Conservation (phyloP, 2,797 vertebrate species). For the Bryconaethiops microstoma region DNA sequence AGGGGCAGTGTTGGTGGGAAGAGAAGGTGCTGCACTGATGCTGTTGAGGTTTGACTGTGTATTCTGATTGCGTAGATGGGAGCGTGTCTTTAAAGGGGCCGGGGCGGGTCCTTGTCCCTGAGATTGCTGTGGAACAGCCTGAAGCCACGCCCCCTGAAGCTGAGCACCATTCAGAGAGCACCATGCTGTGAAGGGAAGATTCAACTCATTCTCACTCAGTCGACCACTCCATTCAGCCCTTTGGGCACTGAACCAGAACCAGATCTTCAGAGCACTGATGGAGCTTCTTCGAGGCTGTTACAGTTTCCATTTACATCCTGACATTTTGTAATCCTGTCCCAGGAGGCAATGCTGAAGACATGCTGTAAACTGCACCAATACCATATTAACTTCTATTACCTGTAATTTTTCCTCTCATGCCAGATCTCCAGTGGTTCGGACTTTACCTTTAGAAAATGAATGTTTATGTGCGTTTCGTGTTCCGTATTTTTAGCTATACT, state of each 20-base stretch:
- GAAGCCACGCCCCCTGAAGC: slow-evolving; percentile 65
- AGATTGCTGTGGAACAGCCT: slow-evolving; percentile 69
- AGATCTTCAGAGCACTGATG: slow-evolving; percentile 41
- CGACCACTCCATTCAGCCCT: slow-evolving; percentile 37
- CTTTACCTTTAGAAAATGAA: slow-evolving; percentile 8
- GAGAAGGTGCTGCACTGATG: neutral
- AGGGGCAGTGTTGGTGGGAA: neutral
- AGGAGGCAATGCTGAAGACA: slow-evolving; percentile 18
- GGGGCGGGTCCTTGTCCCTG: slow-evolving; percentile 75
- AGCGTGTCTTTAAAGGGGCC: slow-evolving; percentile 75
- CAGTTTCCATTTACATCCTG: slow-evolving; percentile 23
- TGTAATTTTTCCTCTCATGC: slow-evolving; percentile 2
- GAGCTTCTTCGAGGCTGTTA: slow-evolving; percentile 35
- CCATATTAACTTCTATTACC: neutral
- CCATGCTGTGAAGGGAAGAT: slow-evolving; percentile 76
- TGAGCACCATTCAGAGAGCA: slow-evolving; percentile 83
- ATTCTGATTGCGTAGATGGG: slow-evolving; percentile 49
- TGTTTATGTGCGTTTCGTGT: neutral
- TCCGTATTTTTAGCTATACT: neutral
- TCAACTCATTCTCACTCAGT: slow-evolving; percentile 16
- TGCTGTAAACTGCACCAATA: slow-evolving; percentile 32
- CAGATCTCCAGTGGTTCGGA: slow-evolving; percentile 18
- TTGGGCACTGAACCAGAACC: slow-evolving; percentile 45
- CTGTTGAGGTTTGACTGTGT: neutral
- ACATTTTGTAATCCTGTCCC: slow-evolving; percentile 38